phyloP scores from a whole-genome alignment of 2,113 vertebrate species.

The Cisticola juncidis region DNA sequence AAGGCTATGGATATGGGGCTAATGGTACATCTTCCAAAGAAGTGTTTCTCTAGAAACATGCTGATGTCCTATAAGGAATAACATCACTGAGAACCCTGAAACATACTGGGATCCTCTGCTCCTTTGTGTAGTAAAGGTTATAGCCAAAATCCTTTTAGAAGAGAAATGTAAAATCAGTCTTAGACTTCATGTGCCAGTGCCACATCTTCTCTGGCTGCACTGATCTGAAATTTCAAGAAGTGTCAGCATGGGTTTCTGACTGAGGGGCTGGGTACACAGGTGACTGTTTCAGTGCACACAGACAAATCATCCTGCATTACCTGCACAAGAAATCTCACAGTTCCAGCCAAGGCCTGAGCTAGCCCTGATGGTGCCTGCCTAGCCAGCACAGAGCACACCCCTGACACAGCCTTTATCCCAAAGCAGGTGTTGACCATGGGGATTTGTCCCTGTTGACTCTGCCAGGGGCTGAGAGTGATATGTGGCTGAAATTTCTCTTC shows the following conservation, averaged over 20 bases:
- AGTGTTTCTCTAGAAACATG: background rate
- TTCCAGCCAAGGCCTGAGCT: background rate
- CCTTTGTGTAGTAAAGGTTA: background rate
- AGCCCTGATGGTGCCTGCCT: background rate
- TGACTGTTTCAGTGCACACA: background rate
- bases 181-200: background rate
- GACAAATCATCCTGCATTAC: background rate
- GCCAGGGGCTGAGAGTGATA: background rate
- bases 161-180: background rate
- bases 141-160: background rate
- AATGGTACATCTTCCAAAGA: background rate
- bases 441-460: background rate
- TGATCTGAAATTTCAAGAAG: background rate
- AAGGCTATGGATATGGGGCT: background rate
- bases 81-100: background rate
- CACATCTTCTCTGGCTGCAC: background rate
- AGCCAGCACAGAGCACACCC: background rate
- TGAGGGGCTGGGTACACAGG: background rate
- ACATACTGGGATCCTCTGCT: background rate
- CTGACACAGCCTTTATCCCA: background rate
- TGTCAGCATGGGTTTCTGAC: background rate
- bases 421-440: fast-evolving
- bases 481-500: background rate
- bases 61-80: fast-evolving
- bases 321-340: background rate